Evolutionary conservation across 35 echinoderm and acorn worm genomes (phyloP).

Genomic region (Hemicentrotus pulcherrimus): DNA sequence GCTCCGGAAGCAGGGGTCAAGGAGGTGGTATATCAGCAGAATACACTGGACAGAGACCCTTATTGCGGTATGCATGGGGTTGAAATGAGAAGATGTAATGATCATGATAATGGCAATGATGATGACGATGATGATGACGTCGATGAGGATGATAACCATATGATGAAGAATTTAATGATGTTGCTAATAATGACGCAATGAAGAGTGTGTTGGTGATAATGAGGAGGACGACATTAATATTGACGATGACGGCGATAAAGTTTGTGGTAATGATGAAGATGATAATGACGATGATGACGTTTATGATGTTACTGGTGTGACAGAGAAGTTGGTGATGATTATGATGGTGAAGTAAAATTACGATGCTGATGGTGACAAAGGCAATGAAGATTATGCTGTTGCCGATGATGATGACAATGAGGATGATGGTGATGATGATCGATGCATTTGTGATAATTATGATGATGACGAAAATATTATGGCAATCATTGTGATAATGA

Average conservation of each 20-base stretch:
- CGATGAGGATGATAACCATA: neutral
- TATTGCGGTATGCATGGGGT: neutral
- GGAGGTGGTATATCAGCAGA: constrained; percentile 13
- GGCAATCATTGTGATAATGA: too few relatives aligned
- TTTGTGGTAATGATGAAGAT: neutral
- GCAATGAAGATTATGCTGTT: too few relatives aligned
- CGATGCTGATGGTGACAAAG: too few relatives aligned
- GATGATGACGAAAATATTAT: too few relatives aligned
- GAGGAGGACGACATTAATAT: neutral
- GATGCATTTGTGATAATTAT: too few relatives aligned
- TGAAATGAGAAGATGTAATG: neutral
- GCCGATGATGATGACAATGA: too few relatives aligned
- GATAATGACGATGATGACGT: neutral
- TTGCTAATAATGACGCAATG: neutral
- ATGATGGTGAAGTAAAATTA: too few relatives aligned
- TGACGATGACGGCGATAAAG: neutral
- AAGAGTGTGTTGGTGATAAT: neutral
- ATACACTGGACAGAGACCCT: neutral
- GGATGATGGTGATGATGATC: too few relatives aligned
- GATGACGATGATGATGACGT: neutral
- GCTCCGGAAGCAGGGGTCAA: neutral
- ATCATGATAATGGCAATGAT: neutral
- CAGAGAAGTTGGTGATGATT: too few relatives aligned
- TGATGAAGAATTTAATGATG: neutral
- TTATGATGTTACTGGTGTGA: too few relatives aligned